Conservation (phyloP, 2,113 vertebrate genomes). For the Onychostoma macrolepis region DNA sequence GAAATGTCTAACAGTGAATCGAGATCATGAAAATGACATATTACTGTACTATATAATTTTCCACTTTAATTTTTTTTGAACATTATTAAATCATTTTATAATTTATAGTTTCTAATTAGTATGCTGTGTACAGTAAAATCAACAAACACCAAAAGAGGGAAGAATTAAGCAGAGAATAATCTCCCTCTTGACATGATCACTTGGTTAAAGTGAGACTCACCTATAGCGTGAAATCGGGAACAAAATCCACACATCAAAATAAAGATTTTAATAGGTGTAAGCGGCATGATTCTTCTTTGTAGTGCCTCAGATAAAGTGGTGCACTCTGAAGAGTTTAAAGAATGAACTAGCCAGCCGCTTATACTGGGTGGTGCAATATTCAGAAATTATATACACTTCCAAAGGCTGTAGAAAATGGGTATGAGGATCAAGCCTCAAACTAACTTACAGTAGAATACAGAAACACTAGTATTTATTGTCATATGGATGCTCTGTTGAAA, state of each 20-base stretch:
- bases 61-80: background rate
- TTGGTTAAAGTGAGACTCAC: constrained; percentile 4
- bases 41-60: background rate
- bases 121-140: background rate
- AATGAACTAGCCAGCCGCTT: background rate
- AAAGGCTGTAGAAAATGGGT: background rate
- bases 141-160: background rate
- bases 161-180: background rate
- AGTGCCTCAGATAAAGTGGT: background rate
- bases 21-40: background rate
- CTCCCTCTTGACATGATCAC: background rate
- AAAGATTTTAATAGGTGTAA: background rate
- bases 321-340: background rate
- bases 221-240: background rate
- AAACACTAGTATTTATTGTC: background rate
- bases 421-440: background rate
- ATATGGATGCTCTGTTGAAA: background rate
- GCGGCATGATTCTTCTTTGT: background rate
- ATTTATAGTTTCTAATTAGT: background rate
- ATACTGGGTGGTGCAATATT: constrained; percentile 16
- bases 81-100: background rate
- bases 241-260: constrained; percentile 2
- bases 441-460: background rate
- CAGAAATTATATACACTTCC: background rate
- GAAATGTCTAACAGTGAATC: too few relatives aligned